Evolutionary conservation across 2,888 invertebrate species (phyloP).

Genomic region (Himalopsyche kuldschensis): DNA sequence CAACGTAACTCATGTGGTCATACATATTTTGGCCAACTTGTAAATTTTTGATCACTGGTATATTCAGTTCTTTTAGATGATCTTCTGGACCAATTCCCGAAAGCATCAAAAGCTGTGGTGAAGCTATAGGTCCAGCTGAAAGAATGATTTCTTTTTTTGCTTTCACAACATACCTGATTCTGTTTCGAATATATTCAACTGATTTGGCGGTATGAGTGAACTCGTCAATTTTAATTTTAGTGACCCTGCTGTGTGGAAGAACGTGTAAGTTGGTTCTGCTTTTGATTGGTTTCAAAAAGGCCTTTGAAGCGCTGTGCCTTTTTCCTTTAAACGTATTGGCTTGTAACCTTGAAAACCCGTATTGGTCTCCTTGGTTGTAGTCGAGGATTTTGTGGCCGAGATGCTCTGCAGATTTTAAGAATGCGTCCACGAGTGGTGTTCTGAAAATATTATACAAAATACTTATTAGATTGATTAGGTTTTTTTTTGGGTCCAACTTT

Average conservation of each 20-base stretch:
- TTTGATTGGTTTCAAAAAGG: conserved; percentile 64
- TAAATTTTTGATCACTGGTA: conserved; percentile 64
- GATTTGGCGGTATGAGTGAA: conserved; percentile 67
- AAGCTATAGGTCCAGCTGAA: conserved; percentile 84
- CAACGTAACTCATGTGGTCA: conserved; percentile 68
- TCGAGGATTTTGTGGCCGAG: conserved; percentile 67
- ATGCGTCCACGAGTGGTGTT: conserved; percentile 61
- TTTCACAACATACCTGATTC: conserved; percentile 51
- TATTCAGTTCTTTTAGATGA: conserved; percentile 56
- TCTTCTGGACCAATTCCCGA: conserved; percentile 70
- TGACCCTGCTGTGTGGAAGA: conserved; percentile 64
- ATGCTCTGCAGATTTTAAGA: conserved; percentile 65
- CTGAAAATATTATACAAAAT: conserved; percentile 43
- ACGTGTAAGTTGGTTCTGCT: conserved; percentile 68
- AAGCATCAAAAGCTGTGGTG: conserved; percentile 87
- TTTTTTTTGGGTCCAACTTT: too few relatives aligned
- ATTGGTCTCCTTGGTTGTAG: conserved; percentile 60
- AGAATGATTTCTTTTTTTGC: conserved; percentile 82
- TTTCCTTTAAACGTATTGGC: conserved; percentile 61
- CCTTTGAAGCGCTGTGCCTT: conserved; percentile 67
- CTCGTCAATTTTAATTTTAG: conserved; percentile 67
- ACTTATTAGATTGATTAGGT: not conserved
- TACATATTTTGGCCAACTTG: conserved; percentile 71
- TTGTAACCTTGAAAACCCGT: conserved; percentile 70
- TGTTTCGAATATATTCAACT: conserved; percentile 65